Percentiles rank a stretch among this genome's conserved stretches.
These are phyloP conservation scores for Eleginops maclovinus DNA, from an alignment of 2,113 vertebrate species.

Conservation along the genomic window DNA sequence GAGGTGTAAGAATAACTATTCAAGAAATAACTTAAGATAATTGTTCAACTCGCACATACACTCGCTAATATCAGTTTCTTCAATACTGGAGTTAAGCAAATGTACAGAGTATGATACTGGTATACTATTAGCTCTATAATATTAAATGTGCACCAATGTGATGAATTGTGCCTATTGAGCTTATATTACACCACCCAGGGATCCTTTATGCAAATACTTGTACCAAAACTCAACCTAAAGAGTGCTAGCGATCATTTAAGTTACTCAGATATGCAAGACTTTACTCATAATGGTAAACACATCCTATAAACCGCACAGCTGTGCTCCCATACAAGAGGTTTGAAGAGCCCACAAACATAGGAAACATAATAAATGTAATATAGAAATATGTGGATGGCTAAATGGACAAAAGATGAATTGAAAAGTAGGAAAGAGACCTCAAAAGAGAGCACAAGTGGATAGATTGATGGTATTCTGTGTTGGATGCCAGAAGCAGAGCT, in stretches of 20 bases:
- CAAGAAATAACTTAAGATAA: too few species aligned
- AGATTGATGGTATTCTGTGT: background rate
- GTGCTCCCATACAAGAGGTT: background rate
- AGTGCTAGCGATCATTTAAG: background rate
- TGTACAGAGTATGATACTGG: too few species aligned
- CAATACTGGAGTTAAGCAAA: too few species aligned
- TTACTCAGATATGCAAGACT: background rate
- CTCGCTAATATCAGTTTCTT: too few species aligned
- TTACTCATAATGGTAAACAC: background rate
- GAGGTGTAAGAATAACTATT: too few species aligned
- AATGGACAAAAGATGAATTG: background rate
- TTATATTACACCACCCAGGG: background rate
- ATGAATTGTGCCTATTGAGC: background rate
- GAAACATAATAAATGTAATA: background rate
- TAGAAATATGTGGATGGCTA: background rate
- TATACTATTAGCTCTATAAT: too few species aligned
- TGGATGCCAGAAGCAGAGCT: slow-evolving; percentile 26
- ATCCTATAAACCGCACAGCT: background rate
- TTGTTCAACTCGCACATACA: too few species aligned
- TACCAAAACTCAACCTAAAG: background rate
- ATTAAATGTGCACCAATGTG: background rate
- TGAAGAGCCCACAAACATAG: background rate
- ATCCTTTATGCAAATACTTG: background rate
- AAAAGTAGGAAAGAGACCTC: background rate
- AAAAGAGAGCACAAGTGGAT: slow-evolving; percentile 2